These are phyloP conservation scores for Caenorhabditis parvicauda DNA, from an alignment of 2,888 invertebrate genomes.

Conservation along the genomic window DNA sequence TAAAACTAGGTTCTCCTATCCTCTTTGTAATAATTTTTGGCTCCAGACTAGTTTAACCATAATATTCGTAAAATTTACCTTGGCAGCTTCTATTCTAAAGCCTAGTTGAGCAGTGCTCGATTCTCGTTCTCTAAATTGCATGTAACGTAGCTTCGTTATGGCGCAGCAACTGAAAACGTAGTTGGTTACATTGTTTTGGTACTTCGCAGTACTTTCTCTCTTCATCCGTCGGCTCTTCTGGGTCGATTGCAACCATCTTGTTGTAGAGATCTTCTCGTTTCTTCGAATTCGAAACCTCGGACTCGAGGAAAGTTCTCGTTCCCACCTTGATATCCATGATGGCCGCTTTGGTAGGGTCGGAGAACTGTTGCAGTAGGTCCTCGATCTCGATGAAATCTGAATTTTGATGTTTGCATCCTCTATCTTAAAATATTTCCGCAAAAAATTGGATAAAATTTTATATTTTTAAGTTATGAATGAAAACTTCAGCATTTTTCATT, in stretches of 20 bases:
- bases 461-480: no score
- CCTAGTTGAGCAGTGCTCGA: conserved; percentile 89
- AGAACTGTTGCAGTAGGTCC: conserved; percentile 85
- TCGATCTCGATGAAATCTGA: conserved; percentile 85
- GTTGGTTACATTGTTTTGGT: neutral
- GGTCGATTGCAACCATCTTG: conserved; percentile 91
- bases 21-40: no score
- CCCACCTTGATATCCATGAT: conserved; percentile 98
- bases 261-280: conserved; percentile 84
- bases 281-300: conserved; percentile 84
- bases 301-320: conserved; percentile 85
- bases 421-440: no score
- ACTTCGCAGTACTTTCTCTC: conserved; percentile 72
- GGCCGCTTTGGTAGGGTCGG: conserved; percentile 84
- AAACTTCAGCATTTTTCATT: no score
- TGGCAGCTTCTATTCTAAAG: conserved; percentile 92
- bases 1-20: no score
- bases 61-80: conserved; percentile 66
- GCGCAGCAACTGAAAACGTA: conserved; percentile 1
- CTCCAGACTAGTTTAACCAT: neutral
- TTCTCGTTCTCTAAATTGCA: conserved; percentile 88
- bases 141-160: conserved; percentile 91
- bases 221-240: conserved; percentile 78
- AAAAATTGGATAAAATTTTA: no score
- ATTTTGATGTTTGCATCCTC: no score